These are phyloP conservation scores for Ondatra zibethicus DNA, from an alignment of 2,113 vertebrate genomes.

Conservation along the genomic window DNA sequence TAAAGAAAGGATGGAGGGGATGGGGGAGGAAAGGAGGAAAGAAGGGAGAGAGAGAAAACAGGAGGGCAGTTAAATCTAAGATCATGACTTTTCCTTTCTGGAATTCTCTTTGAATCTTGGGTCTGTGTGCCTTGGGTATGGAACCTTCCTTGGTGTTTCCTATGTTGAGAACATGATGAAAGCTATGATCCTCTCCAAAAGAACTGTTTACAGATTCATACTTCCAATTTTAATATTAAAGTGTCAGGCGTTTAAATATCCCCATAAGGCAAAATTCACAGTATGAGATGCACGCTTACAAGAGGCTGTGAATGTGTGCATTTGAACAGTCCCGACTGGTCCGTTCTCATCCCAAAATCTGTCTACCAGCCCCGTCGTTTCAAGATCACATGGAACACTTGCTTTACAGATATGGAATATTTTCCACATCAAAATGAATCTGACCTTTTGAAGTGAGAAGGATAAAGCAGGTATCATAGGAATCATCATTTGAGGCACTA, in stretches of 20 bases:
- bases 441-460: neutral
- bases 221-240: conserved; percentile 36
- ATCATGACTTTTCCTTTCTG: neutral
- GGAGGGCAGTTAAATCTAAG: neutral
- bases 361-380: neutral
- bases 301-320: neutral
- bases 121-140: neutral
- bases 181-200: neutral
- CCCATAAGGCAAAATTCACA: neutral
- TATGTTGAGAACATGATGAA: conserved; percentile 38
- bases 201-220: neutral
- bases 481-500: neutral
- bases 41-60: neutral
- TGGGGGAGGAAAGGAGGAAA: rapidly evolving
- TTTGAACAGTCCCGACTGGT: neutral
- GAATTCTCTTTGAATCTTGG: neutral
- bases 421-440: neutral
- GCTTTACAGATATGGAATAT: neutral
- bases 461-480: neutral
- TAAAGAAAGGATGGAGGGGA: no score
- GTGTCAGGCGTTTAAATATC: conserved; percentile 39
- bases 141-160: conserved; percentile 2
- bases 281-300: neutral
- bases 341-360: neutral
- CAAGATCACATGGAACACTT: neutral